phyloP scores from a whole-genome alignment of 2,888 invertebrate species.

The Callosobruchus maculatus region DNA sequence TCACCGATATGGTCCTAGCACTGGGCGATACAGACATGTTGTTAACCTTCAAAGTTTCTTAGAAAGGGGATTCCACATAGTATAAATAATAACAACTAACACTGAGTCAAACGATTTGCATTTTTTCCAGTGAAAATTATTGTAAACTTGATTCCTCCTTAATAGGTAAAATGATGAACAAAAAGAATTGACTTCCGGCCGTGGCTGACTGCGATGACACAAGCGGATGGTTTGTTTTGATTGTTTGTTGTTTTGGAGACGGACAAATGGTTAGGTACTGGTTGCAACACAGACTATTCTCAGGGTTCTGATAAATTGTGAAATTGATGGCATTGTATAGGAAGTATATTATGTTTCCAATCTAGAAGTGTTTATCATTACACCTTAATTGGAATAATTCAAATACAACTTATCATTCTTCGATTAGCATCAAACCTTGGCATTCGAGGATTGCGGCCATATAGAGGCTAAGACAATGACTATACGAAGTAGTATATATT shows the following conservation, averaged over 20 bases:
- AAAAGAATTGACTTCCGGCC: neutral
- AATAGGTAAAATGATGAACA: neutral
- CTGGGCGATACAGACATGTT: slow-evolving; percentile 10
- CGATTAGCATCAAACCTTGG: no score
- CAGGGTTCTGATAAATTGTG: neutral
- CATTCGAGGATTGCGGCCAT: no score
- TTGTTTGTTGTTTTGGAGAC: neutral
- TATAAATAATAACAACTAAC: neutral
- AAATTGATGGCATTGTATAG: neutral
- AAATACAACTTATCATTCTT: neutral
- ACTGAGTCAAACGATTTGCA: neutral
- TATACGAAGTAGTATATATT: no score
- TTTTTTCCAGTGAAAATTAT: neutral
- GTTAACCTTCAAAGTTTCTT: neutral
- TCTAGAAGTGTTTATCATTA: neutral
- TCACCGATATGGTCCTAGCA: slow-evolving; percentile 5
- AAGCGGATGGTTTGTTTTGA: neutral
- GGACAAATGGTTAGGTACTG: neutral
- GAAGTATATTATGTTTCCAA: neutral
- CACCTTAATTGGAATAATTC: neutral
- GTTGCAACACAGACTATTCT: neutral
- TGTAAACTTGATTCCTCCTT: neutral
- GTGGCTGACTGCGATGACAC: neutral
- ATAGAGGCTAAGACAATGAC: no score
- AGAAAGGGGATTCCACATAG: neutral